phyloP scores from a whole-genome alignment of 1,140 invertebrate species.

The Drosophila azteca region DNA sequence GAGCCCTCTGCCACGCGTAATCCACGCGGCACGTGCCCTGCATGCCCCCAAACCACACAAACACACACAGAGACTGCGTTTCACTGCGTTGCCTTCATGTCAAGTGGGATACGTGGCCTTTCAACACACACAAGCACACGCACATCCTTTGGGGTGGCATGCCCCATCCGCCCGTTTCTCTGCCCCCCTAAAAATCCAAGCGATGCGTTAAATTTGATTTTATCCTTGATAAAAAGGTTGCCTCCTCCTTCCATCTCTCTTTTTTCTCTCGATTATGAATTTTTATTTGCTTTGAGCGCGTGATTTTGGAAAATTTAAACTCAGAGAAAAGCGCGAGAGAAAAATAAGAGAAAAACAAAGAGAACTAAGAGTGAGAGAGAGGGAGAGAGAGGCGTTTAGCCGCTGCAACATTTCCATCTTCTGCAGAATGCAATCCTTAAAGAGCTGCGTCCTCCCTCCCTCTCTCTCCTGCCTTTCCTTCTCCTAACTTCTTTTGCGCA shows the following conservation, averaged over 20 bases:
- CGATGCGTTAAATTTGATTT: slow-evolving; percentile 82
- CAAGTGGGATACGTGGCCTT: slow-evolving; percentile 59
- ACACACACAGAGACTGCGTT: slow-evolving; percentile 11
- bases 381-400: background rate
- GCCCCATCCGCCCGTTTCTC: slow-evolving; percentile 14
- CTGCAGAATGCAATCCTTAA: background rate
- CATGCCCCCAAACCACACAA: slow-evolving; percentile 2
- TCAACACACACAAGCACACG: slow-evolving; percentile 23
- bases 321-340: background rate
- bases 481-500: slow-evolving; percentile 55
- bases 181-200: slow-evolving; percentile 40
- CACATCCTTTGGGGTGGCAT: slow-evolving; percentile 6
- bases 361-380: no score
- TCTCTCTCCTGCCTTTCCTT: slow-evolving; percentile 29
- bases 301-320: slow-evolving; percentile 48
- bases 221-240: slow-evolving; percentile 65
- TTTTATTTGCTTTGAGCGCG: slow-evolving; percentile 32
- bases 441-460: background rate
- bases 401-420: background rate
- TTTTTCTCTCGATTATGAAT: slow-evolving; percentile 35
- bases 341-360: background rate
- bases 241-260: slow-evolving; percentile 30
- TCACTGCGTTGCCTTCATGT: slow-evolving; percentile 53
- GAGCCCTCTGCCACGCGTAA: slow-evolving; percentile 53
- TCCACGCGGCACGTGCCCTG: slow-evolving; percentile 63